Evolutionary conservation across 2,113 vertebrate species (phyloP).

Genomic region (Engystomops pustulosus): DNA sequence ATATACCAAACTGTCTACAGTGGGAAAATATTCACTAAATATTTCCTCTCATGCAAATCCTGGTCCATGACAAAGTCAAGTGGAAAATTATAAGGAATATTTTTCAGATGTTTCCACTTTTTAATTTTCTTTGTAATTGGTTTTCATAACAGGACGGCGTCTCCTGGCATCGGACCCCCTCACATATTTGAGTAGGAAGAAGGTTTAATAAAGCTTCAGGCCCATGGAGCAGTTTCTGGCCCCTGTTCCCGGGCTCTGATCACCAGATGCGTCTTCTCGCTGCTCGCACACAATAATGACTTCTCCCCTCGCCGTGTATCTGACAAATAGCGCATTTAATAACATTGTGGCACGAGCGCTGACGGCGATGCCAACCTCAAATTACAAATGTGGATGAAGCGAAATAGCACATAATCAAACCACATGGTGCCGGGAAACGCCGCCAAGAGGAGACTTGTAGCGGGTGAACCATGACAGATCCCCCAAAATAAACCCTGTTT

Average conservation of each 20-base stretch:
- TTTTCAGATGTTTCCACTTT: background rate
- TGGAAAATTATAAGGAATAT: background rate
- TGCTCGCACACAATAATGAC: constrained; percentile 32
- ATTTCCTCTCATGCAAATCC: background rate
- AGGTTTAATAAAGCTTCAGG: constrained; percentile 22
- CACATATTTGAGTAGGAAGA: background rate
- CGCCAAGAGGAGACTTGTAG: constrained; percentile 13
- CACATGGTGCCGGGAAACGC: constrained; percentile 41
- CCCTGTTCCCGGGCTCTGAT: background rate
- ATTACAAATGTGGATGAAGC: constrained; percentile 45
- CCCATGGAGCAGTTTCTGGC: background rate
- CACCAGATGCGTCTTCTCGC: constrained; percentile 12
- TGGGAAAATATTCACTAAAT: background rate
- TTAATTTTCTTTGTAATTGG: background rate
- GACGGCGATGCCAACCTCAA: constrained; percentile 51
- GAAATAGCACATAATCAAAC: constrained; percentile 49
- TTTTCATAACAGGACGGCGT: background rate
- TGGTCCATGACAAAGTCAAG: background rate
- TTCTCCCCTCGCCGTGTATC: background rate
- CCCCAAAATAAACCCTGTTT: constrained; percentile 32
- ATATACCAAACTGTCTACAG: background rate
- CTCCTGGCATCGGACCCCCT: background rate
- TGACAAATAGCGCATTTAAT: constrained; percentile 26
- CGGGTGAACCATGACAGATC: constrained; percentile 28
- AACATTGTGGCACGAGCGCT: constrained; percentile 46